Conservation (phyloP, 2,113 vertebrate species). For the Menura novaehollandiae region DNA sequence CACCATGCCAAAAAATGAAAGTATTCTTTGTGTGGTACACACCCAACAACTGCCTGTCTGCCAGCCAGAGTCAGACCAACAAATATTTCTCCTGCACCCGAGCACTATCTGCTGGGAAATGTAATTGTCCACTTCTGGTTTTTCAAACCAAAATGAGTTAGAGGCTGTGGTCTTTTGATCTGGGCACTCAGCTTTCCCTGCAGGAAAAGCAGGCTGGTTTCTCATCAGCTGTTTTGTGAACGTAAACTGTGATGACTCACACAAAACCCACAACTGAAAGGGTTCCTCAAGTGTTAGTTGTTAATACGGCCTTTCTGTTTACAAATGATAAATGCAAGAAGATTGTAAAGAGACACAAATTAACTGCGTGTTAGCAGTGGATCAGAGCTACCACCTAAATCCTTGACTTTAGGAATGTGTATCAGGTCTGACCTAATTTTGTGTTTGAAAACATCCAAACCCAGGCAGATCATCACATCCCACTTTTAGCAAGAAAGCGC, state of each 20-base stretch:
- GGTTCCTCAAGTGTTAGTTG: not conserved
- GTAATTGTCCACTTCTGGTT: not conserved
- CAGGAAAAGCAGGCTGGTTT: not conserved
- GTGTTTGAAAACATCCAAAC: not conserved
- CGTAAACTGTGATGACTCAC: not conserved
- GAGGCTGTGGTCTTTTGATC: not conserved
- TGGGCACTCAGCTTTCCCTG: not conserved
- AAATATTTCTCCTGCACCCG: not conserved
- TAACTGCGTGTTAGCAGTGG: not conserved
- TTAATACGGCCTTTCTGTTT: not conserved
- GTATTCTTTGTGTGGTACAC: conserved; percentile 53
- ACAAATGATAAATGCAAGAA: not conserved
- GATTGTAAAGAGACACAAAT: not conserved
- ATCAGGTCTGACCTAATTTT: not conserved
- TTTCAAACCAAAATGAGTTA: not conserved
- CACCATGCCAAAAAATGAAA: conserved; percentile 43
- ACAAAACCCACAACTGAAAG: not conserved
- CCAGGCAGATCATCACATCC: not conserved
- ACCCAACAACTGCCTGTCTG: conserved; percentile 35
- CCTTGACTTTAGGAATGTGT: not conserved
- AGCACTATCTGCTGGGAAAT: not conserved
- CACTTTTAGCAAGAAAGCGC: not conserved
- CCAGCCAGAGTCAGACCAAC: not conserved
- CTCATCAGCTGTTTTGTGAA: not conserved
- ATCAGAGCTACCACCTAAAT: not conserved